Percentiles rank a stretch among this genome's conserved stretches.
These are phyloP conservation scores for Suricata suricatta DNA, from an alignment of 2,113 vertebrate species.

Conservation along the genomic window DNA sequence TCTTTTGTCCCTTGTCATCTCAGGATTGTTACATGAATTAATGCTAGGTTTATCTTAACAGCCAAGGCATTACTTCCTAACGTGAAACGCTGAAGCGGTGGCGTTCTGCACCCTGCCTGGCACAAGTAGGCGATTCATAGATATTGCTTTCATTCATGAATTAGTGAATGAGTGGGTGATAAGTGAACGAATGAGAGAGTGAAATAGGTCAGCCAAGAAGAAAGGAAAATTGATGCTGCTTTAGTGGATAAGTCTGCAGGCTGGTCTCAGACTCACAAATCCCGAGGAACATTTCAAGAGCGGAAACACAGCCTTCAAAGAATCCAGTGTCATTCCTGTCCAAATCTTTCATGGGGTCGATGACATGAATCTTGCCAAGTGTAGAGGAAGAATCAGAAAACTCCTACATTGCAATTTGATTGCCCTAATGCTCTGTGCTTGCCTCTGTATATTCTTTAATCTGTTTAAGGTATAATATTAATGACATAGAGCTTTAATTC, in stretches of 20 bases:
- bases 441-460: slow-evolving; percentile 75
- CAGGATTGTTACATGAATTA: not conserved
- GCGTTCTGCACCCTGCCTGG: not conserved
- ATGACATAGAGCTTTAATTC: slow-evolving; percentile 71
- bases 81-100: slow-evolving; percentile 55
- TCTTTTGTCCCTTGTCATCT: not conserved
- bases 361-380: slow-evolving; percentile 55
- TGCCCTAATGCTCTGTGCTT: slow-evolving; percentile 59
- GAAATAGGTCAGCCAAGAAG: not conserved
- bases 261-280: not conserved
- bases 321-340: slow-evolving; percentile 50
- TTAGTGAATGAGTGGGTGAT: not conserved
- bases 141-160: not conserved
- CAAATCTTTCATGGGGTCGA: slow-evolving; percentile 10
- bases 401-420: slow-evolving; percentile 30
- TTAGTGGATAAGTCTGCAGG: not conserved
- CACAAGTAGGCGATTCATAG: not conserved
- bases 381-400: slow-evolving; percentile 31
- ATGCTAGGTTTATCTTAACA: not conserved
- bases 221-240: slow-evolving; percentile 70
- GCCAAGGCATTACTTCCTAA: not conserved
- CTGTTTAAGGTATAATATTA: slow-evolving; percentile 78
- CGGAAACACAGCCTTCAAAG: slow-evolving; percentile 70
- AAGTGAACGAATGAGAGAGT: not conserved
- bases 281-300: not conserved